Evolutionary conservation across 2,797 vertebrate genomes (phyloP).

Genomic region (Pogonophryne albipinna): DNA sequence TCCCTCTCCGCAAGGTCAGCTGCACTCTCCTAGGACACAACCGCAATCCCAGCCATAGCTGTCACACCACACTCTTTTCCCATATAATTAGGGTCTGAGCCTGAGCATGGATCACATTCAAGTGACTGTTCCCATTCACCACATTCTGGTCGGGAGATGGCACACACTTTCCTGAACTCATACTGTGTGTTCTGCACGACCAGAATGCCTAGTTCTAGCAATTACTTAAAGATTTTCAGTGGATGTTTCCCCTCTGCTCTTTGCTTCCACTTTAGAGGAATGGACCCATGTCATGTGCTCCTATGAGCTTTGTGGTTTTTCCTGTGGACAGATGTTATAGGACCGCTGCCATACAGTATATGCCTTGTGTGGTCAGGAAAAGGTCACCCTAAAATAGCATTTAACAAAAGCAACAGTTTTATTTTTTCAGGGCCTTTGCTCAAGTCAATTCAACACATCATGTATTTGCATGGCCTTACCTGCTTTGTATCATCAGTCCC

Average conservation of each 20-base stretch:
- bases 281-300: constrained; percentile 47
- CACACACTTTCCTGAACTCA: constrained; percentile 78
- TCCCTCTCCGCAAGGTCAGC: constrained; percentile 73
- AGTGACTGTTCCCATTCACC: constrained; percentile 83
- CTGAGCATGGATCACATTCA: constrained; percentile 83
- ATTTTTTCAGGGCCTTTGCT: constrained; percentile 11
- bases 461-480: background rate
- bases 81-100: constrained; percentile 86
- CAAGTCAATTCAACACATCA: constrained; percentile 4
- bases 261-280: constrained; percentile 43
- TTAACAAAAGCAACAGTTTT: constrained; percentile 12
- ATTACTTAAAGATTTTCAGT: constrained; percentile 72
- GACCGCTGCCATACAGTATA: constrained; percentile 33
- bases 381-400: constrained; percentile 1
- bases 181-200: constrained; percentile 77
- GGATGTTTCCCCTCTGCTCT: constrained; percentile 58
- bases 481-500: constrained; percentile 23
- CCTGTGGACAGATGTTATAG: constrained; percentile 56
- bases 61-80: constrained; percentile 84
- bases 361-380: constrained; percentile 38
- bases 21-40: constrained; percentile 77
- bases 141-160: constrained; percentile 81
- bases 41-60: constrained; percentile 80
- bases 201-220: constrained; percentile 71
- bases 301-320: constrained; percentile 41